phyloP scores from a whole-genome alignment of 1,140 invertebrate species.

The Muscidifurax raptorellus region DNA sequence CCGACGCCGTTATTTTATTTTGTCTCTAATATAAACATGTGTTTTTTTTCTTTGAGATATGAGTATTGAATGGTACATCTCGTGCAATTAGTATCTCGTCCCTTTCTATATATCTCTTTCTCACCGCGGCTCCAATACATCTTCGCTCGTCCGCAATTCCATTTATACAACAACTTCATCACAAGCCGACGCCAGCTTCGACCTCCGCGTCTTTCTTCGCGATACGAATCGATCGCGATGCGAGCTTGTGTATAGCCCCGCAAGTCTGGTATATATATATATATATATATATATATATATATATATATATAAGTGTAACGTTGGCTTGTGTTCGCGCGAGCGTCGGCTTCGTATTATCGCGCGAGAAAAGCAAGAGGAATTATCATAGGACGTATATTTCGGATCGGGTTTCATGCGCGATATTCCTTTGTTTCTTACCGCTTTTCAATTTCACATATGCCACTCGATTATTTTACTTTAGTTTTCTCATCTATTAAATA shows the following conservation, averaged over 20 bases:
- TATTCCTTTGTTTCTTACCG: not conserved
- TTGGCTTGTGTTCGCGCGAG: not conserved
- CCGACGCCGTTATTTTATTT: constrained; percentile 55
- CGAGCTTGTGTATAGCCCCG: not conserved
- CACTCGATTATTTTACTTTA: not conserved
- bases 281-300: too few relatives aligned
- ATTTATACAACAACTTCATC: constrained; percentile 27
- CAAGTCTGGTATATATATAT: too few relatives aligned
- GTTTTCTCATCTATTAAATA: constrained; percentile 16
- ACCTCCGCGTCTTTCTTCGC: not conserved
- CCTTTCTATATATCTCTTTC: constrained; percentile 45
- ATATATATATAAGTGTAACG: not conserved
- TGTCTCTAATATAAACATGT: constrained; percentile 62
- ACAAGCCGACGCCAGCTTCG: not conserved
- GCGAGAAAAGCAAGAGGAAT: not conserved
- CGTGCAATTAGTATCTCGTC: constrained; percentile 59
- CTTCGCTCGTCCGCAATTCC: not conserved
- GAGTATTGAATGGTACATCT: constrained; percentile 62
- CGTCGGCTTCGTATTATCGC: not conserved
- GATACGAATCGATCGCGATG: constrained; percentile 12
- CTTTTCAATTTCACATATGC: not conserved
- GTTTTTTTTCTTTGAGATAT: constrained; percentile 57
- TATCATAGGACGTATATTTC: constrained; percentile 33
- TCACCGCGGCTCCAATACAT: not conserved
- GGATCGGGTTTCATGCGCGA: constrained; percentile 3